Conservation (phyloP, 2,113 vertebrate genomes). For the Clarias batrachus region DNA sequence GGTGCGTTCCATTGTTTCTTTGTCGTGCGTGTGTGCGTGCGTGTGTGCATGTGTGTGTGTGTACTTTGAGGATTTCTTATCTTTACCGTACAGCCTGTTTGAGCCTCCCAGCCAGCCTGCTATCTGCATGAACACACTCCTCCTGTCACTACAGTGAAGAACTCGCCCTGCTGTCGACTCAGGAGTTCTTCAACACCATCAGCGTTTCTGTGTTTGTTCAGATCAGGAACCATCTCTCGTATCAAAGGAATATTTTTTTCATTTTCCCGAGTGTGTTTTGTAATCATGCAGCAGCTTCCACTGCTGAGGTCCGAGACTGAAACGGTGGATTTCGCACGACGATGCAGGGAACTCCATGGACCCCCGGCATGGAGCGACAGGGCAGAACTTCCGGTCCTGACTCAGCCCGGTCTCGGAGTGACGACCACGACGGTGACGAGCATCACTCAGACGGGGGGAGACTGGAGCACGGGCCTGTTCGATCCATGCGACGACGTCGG, state of each 20-base stretch:
- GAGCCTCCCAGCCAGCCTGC: constrained; percentile 5
- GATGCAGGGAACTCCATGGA: constrained; percentile 23
- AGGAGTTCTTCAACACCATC: constrained; percentile 19
- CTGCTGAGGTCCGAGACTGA: background rate
- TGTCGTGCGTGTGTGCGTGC: background rate
- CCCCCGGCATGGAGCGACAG: background rate
- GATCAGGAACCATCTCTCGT: constrained; percentile 20
- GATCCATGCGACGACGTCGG: constrained; percentile 69
- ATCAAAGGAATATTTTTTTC: background rate
- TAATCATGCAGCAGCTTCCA: constrained; percentile 19
- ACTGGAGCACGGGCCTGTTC: constrained; percentile 77
- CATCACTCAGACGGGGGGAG: constrained; percentile 73
- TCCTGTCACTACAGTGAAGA: constrained; percentile 36
- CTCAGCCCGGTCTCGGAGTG: constrained; percentile 71
- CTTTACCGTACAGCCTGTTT: constrained; percentile 48
- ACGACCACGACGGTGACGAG: constrained; percentile 71
- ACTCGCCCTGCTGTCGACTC: constrained; percentile 17
- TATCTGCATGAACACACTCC: constrained; percentile 47
- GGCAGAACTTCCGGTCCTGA: constrained; percentile 58
- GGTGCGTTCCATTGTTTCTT: background rate
- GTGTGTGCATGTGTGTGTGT: constrained; percentile 41
- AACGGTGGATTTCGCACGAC: background rate
- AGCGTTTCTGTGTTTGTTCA: background rate
- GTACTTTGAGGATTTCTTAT: constrained; percentile 48
- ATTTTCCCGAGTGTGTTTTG: background rate